Conservation (phyloP, 2,797 vertebrate genomes). For the Cryptoprocta ferox region DNA sequence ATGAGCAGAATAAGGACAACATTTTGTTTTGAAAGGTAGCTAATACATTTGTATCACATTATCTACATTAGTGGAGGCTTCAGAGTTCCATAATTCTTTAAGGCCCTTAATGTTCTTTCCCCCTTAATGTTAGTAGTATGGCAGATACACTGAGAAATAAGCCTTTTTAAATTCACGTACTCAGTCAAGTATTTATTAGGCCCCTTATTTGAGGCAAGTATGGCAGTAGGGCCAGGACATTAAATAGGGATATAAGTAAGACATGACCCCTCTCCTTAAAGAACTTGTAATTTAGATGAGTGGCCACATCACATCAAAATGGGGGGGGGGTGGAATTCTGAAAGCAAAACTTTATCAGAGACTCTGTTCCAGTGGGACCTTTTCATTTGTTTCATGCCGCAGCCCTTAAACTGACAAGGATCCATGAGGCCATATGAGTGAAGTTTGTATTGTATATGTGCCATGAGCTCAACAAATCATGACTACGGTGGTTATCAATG, state of each 20-base stretch:
- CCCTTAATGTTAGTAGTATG: background rate
- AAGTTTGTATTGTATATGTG: too few species aligned
- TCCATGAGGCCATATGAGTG: background rate
- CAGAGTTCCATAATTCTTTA: background rate
- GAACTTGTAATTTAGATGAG: background rate
- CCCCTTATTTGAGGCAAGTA: background rate
- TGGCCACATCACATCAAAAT: background rate
- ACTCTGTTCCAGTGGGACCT: background rate
- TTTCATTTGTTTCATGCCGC: background rate
- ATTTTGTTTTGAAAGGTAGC: conserved; percentile 11
- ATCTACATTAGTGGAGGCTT: background rate
- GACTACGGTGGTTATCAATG: background rate
- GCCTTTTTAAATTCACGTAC: background rate
- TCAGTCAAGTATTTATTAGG: conserved; percentile 14
- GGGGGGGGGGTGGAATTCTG: background rate
- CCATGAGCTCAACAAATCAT: background rate
- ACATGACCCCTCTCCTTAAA: background rate
- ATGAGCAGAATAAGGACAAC: background rate
- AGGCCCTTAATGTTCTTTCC: background rate
- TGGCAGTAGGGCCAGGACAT: background rate
- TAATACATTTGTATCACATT: background rate
- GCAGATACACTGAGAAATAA: background rate
- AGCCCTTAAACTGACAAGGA: background rate
- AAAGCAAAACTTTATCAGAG: background rate
- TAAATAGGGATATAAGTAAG: background rate